Conservation (phyloP, 2,888 invertebrate species). For the Euspilapteryx auroguttella region DNA sequence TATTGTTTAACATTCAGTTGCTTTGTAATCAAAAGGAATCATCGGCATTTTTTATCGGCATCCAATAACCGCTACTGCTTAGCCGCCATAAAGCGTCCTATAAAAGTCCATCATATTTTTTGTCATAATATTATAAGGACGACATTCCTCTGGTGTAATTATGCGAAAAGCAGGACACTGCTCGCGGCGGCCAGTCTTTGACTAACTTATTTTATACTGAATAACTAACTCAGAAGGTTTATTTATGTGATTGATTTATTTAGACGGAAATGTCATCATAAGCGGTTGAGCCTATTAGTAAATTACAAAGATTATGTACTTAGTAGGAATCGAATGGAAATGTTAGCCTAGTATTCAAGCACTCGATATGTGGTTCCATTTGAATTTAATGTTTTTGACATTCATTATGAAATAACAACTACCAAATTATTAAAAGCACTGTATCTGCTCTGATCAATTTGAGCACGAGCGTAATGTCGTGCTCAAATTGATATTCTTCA, state of each 20-base stretch:
- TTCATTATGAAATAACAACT: too few species aligned
- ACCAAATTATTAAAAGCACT: too few species aligned
- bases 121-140: slow-evolving; percentile 21
- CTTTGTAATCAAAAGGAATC: too few species aligned
- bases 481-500: too few species aligned
- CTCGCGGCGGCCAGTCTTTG: slow-evolving; percentile 49
- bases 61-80: slow-evolving; percentile 13
- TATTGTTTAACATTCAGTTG: too few species aligned
- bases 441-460: too few species aligned
- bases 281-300: not conserved
- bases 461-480: too few species aligned
- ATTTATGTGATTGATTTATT: slow-evolving; percentile 50
- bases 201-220: slow-evolving; percentile 51
- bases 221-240: slow-evolving; percentile 27
- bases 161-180: slow-evolving; percentile 56
- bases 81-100: slow-evolving; percentile 15
- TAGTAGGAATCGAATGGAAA: too few species aligned
- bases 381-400: too few species aligned
- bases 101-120: slow-evolving; percentile 26
- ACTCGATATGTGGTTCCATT: too few species aligned
- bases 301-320: slow-evolving; percentile 21
- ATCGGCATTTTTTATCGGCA: too few species aligned
- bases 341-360: too few species aligned
- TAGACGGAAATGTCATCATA: slow-evolving; percentile 11
- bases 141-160: slow-evolving; percentile 51